A percentile compares a stretch with the other conserved stretches of the same genome.
Evolutionary conservation across 2,113 vertebrate genomes (phyloP).

Genomic region (Psephotus haematonotus): DNA sequence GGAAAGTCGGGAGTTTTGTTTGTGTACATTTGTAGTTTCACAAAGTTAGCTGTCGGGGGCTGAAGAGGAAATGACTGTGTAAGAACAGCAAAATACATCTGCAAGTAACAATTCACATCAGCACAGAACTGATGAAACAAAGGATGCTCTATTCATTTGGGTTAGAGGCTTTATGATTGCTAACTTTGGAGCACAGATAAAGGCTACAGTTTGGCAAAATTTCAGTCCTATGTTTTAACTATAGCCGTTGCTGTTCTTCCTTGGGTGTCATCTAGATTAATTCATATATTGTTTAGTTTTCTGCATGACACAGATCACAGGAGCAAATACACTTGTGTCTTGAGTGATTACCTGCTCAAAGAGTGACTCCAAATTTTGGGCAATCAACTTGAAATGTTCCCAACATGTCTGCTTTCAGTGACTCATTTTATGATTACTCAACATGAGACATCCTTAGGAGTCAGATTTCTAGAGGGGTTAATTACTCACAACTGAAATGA

Average conservation of each 20-base stretch:
- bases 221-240: background rate
- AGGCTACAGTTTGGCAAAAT: background rate
- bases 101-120: background rate
- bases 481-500: background rate
- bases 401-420: background rate
- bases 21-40: background rate
- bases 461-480: constrained; percentile 11
- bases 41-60: background rate
- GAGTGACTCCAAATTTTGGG: background rate
- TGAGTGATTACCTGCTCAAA: background rate
- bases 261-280: background rate
- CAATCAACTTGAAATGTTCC: background rate
- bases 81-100: background rate
- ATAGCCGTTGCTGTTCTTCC: background rate
- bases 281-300: background rate
- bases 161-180: background rate
- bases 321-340: background rate
- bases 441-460: background rate
- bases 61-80: background rate
- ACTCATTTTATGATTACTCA: background rate
- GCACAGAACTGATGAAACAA: background rate
- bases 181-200: background rate
- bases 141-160: background rate
- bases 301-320: background rate
- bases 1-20: background rate